Conservation (phyloP, 2,113 vertebrate species). For the Amazona vittata region DNA sequence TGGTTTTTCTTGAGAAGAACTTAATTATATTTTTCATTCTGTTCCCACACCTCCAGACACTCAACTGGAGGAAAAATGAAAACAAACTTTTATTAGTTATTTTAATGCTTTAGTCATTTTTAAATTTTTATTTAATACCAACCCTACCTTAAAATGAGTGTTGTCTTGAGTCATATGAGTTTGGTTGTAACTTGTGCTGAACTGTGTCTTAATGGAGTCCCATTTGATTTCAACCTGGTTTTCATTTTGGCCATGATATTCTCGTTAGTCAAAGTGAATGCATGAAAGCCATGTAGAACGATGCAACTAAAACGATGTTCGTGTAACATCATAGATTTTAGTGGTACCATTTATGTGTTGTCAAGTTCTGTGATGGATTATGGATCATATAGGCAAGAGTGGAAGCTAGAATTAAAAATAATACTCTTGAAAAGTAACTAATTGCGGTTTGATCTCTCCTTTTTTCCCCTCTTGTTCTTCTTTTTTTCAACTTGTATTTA, state of each 20-base stretch:
- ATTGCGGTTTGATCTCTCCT: fast-evolving
- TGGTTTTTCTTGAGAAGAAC: background rate
- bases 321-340: background rate
- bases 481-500: background rate
- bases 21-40: conserved; percentile 26
- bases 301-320: background rate
- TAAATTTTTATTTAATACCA: background rate
- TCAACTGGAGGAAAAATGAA: background rate
- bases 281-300: background rate
- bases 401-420: background rate
- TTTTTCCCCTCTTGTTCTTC: background rate
- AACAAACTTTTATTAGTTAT: background rate
- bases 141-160: background rate
- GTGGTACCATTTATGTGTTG: background rate
- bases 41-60: conserved; percentile 1
- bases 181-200: background rate
- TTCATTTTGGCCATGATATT: background rate
- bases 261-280: background rate
- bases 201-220: background rate
- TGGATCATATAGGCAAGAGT: background rate
- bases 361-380: background rate
- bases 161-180: background rate
- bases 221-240: background rate
- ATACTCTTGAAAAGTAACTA: background rate
- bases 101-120: background rate